Evolutionary conservation across 2,888 invertebrate species (phyloP).

Genomic region (Pyralis farinalis): DNA sequence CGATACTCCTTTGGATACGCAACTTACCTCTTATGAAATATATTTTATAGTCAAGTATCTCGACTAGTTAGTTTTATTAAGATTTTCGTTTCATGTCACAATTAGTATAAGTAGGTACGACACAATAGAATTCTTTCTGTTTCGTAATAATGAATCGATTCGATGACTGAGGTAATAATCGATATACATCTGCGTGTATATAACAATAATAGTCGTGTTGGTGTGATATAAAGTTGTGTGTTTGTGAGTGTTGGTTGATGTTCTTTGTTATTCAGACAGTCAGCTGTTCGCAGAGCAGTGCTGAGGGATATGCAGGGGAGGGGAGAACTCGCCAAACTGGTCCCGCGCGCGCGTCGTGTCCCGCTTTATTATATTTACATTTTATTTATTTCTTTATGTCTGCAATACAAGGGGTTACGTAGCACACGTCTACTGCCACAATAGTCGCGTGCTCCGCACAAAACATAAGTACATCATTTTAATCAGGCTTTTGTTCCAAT

Average conservation of each 20-base stretch:
- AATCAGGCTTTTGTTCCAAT: conserved; percentile 1
- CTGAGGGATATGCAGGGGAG: conserved; percentile 27
- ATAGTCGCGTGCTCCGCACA: conserved; percentile 15
- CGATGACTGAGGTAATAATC: too few species aligned
- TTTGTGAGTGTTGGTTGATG: conserved; percentile 34
- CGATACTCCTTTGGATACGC: conserved; percentile 20
- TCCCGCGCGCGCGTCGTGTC: conserved; percentile 37
- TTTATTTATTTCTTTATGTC: conserved; percentile 12
- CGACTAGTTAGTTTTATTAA: too few species aligned
- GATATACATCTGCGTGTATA: conserved; percentile 23
- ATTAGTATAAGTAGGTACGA: too few species aligned
- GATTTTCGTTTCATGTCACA: too few species aligned
- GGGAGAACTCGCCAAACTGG: conserved; percentile 45
- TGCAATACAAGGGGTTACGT: conserved; percentile 10
- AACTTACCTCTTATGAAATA: too few species aligned
- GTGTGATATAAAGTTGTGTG: conserved; percentile 17
- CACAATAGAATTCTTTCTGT: background rate
- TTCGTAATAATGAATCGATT: too few species aligned
- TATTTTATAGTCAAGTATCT: too few species aligned
- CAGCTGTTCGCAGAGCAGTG: conserved; percentile 64
- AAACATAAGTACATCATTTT: too few species aligned
- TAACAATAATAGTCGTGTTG: conserved; percentile 26
- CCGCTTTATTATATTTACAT: conserved; percentile 23
- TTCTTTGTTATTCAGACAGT: conserved; percentile 69
- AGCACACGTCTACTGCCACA: background rate